Conservation (phyloP, 2,888 invertebrate genomes). For the Volucella bombylans region DNA sequence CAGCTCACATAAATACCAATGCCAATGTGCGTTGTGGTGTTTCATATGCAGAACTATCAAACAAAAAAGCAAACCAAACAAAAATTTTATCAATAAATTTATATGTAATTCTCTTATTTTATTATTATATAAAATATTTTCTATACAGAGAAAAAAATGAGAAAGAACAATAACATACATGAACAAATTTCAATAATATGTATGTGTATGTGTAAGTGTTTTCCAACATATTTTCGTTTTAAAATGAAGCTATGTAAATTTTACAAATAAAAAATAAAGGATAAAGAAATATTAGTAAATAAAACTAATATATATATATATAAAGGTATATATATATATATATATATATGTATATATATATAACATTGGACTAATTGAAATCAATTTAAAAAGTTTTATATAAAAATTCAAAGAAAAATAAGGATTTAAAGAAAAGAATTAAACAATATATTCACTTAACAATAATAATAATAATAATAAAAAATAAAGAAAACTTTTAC, state of each 20-base stretch:
- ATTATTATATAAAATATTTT: slow-evolving; percentile 69
- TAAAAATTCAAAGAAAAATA: slow-evolving; percentile 51
- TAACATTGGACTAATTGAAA: slow-evolving; percentile 69
- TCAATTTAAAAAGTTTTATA: slow-evolving; percentile 38
- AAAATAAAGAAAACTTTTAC: slow-evolving; percentile 3
- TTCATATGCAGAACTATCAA: slow-evolving; percentile 20
- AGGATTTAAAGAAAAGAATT: slow-evolving; percentile 22
- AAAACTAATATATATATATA: slow-evolving; percentile 50
- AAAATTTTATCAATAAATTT: slow-evolving; percentile 60
- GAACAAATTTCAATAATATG: slow-evolving; percentile 62
- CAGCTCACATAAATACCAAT: not conserved
- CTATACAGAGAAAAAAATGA: slow-evolving; percentile 70
- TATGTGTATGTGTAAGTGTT: slow-evolving; percentile 51
- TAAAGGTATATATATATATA: slow-evolving; percentile 46
- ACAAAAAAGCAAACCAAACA: slow-evolving; percentile 47
- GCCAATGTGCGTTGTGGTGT: not conserved
- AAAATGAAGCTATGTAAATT: slow-evolving; percentile 57
- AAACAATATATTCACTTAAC: slow-evolving; percentile 56
- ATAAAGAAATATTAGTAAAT: slow-evolving; percentile 50
- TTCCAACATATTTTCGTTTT: slow-evolving; percentile 47
- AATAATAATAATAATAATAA: slow-evolving; percentile 37
- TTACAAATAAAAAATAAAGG: slow-evolving; percentile 50
- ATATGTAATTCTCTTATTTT: slow-evolving; percentile 71
- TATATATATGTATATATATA: slow-evolving; percentile 43
- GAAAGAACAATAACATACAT: slow-evolving; percentile 72